A percentile compares a stretch with the other conserved stretches of the same genome.
Evolutionary conservation across 2,888 invertebrate genomes (phyloP).

Genomic region (Agrochola litura): DNA sequence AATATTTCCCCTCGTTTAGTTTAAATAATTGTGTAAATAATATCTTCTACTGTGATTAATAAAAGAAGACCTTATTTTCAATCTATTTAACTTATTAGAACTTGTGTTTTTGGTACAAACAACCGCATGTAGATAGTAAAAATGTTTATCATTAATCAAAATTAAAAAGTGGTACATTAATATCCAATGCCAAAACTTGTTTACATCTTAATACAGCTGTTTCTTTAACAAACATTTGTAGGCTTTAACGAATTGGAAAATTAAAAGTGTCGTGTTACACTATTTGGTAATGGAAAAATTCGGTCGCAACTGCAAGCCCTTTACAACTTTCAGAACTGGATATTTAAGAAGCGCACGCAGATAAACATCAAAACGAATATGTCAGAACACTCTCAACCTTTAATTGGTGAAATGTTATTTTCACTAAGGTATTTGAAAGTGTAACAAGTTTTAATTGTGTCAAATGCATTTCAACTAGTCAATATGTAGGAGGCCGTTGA

Average conservation of each 20-base stretch:
- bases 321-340: slow-evolving; percentile 28
- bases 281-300: neutral
- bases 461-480: slow-evolving; percentile 14
- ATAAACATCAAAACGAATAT: slow-evolving; percentile 11
- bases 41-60: too few species aligned
- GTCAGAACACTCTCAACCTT: neutral
- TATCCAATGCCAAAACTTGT: neutral
- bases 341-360: neutral
- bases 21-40: too few species aligned
- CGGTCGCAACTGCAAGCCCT: slow-evolving; percentile 16
- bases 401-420: slow-evolving; percentile 11
- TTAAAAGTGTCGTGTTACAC: neutral
- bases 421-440: slow-evolving; percentile 27
- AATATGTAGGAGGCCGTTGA: neutral
- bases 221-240: slow-evolving; percentile 8
- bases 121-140: neutral
- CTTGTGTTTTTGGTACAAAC: neutral
- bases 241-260: neutral
- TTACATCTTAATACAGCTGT: neutral
- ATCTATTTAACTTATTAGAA: neutral
- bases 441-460: slow-evolving; percentile 28
- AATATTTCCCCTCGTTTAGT: too few species aligned
- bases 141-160: neutral
- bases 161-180: neutral
- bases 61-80: too few species aligned